phyloP scores from a whole-genome alignment of 2,113 vertebrate genomes.

The Dipodomys ordii region DNA sequence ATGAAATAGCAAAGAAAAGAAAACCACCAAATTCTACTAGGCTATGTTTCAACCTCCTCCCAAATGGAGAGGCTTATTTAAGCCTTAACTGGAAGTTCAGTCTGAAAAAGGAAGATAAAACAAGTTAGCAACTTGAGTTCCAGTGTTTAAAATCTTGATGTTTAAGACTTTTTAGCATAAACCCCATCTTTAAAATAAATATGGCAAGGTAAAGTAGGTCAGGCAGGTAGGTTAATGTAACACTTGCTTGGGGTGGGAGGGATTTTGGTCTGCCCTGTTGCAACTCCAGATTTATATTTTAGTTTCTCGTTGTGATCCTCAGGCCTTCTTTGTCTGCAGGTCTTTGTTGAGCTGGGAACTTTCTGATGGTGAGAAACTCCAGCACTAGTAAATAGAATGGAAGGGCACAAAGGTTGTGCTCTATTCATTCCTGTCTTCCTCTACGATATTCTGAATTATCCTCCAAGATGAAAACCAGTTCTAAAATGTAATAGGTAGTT shows the following conservation, averaged over 20 bases:
- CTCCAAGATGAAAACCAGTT: slow-evolving; percentile 62
- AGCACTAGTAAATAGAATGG: neutral
- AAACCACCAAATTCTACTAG: neutral
- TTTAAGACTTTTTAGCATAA: neutral
- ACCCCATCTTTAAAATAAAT: neutral
- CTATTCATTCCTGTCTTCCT: slow-evolving; percentile 17
- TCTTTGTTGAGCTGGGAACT: neutral
- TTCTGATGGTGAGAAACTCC: neutral
- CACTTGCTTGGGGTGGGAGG: no score
- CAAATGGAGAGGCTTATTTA: neutral
- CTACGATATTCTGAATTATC: slow-evolving; percentile 69
- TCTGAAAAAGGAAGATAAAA: neutral
- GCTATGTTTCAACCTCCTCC: neutral
- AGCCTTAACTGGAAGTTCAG: neutral
- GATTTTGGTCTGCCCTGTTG: neutral
- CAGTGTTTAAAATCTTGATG: neutral
- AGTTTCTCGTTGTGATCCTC: neutral
- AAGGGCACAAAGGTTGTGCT: slow-evolving; percentile 59
- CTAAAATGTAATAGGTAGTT: slow-evolving; percentile 60
- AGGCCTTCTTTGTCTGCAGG: neutral
- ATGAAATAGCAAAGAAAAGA: neutral
- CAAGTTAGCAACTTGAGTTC: neutral
- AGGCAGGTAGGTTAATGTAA: neutral
- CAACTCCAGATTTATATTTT: slow-evolving; percentile 31
- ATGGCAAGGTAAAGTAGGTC: neutral